A percentile compares a stretch with the other conserved stretches of the same genome.
These are phyloP conservation scores for Tanypteryx hageni DNA, from an alignment of 2,888 invertebrate genomes.

Conservation along the genomic window DNA sequence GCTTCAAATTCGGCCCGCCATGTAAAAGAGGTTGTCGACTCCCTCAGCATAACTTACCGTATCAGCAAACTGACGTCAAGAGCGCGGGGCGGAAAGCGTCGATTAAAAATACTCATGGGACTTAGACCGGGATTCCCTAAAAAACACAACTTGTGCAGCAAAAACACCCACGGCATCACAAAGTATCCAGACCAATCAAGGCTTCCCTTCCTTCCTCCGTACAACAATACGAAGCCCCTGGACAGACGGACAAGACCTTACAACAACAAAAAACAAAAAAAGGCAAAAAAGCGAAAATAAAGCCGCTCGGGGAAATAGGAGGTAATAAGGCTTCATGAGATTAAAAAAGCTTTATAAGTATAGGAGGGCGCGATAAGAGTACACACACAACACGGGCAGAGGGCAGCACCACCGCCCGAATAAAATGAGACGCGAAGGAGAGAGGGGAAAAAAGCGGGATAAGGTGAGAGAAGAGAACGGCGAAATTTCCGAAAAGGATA, in stretches of 20 bases:
- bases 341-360: not conserved
- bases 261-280: not conserved
- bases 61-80: no score
- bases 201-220: not conserved
- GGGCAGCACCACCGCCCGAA: not conserved
- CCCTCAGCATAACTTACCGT: no score
- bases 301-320: not conserved
- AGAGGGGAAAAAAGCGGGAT: not conserved
- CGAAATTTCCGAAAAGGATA: no score
- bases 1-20: no score
- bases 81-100: no score
- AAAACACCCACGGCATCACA: not conserved
- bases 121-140: not conserved
- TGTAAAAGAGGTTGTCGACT: no score
- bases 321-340: slow-evolving; percentile 36
- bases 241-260: not conserved
- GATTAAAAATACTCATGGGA: no score
- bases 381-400: not conserved
- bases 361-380: not conserved
- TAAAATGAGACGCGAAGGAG: not conserved
- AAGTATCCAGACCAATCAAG: not conserved
- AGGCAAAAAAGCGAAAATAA: not conserved
- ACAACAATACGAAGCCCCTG: not conserved
- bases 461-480: no score
- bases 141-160: not conserved